phyloP scores from a whole-genome alignment of 2,797 vertebrate genomes.

The Lacerta bilineata region DNA sequence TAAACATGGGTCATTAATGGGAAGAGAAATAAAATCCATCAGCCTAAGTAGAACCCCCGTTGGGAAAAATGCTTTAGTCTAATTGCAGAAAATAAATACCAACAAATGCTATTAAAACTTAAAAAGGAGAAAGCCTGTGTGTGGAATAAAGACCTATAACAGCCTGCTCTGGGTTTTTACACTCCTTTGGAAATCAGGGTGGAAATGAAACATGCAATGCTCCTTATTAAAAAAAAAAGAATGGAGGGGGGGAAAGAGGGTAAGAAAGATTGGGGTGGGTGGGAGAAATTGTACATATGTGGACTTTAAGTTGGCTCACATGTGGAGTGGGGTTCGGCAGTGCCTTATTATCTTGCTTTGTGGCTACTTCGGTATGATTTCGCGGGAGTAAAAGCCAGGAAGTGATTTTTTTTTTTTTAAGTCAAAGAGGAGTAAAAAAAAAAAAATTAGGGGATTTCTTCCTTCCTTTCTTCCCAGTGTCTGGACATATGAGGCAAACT shows the following conservation, averaged over 20 bases:
- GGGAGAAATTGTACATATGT: background rate
- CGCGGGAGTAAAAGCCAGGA: constrained; percentile 6
- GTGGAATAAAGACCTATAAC: constrained; percentile 48
- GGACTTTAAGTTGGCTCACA: background rate
- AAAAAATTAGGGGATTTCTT: background rate
- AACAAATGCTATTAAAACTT: constrained; percentile 76
- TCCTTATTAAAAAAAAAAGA: background rate
- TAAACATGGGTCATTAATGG: constrained; percentile 84
- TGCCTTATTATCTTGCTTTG: background rate
- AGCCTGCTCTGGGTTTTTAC: constrained; percentile 63
- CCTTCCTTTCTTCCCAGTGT: background rate
- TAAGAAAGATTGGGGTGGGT: background rate
- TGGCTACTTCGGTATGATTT: background rate
- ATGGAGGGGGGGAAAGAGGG: too few relatives aligned
- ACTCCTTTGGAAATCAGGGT: background rate
- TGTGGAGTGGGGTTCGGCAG: background rate
- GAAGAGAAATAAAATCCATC: constrained; percentile 84
- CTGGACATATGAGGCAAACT: constrained; percentile 3
- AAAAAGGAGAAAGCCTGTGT: constrained; percentile 51
- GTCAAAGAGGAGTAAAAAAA: background rate
- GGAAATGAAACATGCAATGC: background rate
- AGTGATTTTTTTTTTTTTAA: background rate
- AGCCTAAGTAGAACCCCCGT: constrained; percentile 83
- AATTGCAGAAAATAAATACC: constrained; percentile 83
- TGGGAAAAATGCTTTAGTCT: constrained; percentile 82